phyloP scores from a whole-genome alignment of 2,113 vertebrate genomes.

The Haliaeetus leucogaster region DNA sequence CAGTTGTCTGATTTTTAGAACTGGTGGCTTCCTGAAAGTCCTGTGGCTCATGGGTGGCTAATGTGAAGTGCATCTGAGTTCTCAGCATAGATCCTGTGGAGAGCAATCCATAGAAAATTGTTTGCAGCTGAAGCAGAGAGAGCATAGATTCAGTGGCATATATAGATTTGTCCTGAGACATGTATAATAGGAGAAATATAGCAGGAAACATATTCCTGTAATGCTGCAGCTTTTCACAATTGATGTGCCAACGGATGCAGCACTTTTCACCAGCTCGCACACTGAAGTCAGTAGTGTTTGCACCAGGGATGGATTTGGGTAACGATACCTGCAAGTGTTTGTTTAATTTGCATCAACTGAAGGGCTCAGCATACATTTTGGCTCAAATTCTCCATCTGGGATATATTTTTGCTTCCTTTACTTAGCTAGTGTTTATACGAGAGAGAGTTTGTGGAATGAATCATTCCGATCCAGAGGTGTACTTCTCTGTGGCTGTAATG shows the following conservation, averaged over 20 bases:
- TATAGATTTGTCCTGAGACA: not conserved
- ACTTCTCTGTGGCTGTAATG: not conserved
- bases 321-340: not conserved
- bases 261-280: not conserved
- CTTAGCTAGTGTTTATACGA: not conserved
- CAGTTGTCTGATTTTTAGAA: not conserved
- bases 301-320: not conserved
- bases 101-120: not conserved
- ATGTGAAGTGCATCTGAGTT: not conserved
- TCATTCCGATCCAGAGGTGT: not conserved
- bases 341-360: not conserved
- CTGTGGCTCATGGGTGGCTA: not conserved
- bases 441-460: not conserved
- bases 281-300: not conserved
- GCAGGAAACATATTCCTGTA: not conserved
- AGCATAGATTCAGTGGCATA: not conserved
- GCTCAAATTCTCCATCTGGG: not conserved
- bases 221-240: not conserved
- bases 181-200: not conserved
- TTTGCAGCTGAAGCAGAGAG: not conserved
- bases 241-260: rapidly evolving
- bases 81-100: not conserved
- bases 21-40: not conserved
- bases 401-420: not conserved
- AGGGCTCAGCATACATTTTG: not conserved